These are phyloP conservation scores for Chromobotia macracanthus DNA, from an alignment of 2,797 vertebrate genomes.

Conservation along the genomic window DNA sequence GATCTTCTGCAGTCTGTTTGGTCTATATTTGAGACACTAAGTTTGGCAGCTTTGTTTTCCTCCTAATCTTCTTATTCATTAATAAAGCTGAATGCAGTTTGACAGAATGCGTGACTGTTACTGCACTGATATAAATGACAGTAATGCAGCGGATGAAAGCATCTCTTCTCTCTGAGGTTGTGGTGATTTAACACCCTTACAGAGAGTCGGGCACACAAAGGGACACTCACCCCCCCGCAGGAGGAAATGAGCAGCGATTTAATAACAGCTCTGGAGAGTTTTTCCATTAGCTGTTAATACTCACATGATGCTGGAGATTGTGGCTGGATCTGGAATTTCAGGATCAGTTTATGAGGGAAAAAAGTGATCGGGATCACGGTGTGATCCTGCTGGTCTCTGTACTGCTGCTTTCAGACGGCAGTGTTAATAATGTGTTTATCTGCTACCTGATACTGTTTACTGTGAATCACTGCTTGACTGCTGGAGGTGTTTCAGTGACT, in stretches of 20 bases:
- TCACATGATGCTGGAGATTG: slow-evolving; percentile 51
- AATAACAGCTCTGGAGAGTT: slow-evolving; percentile 54
- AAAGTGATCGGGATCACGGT: too few relatives aligned
- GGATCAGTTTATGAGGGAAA: slow-evolving; percentile 45
- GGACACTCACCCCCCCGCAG: not conserved
- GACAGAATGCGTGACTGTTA: too few relatives aligned
- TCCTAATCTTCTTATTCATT: too few relatives aligned
- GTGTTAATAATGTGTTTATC: too few relatives aligned
- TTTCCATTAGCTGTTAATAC: slow-evolving; percentile 59
- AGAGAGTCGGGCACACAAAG: slow-evolving; percentile 42
- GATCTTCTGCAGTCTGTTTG: not conserved
- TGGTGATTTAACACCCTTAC: slow-evolving; percentile 34
- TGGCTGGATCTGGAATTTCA: slow-evolving; percentile 46
- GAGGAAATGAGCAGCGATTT: slow-evolving; percentile 30
- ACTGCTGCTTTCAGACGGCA: too few relatives aligned
- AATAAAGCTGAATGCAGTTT: too few relatives aligned
- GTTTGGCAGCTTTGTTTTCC: not conserved
- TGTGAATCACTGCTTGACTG: too few relatives aligned
- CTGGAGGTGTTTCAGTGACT: too few relatives aligned
- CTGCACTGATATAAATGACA: too few relatives aligned
- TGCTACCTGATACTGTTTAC: too few relatives aligned
- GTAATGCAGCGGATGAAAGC: too few relatives aligned
- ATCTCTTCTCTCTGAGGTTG: not conserved
- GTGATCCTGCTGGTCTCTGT: too few relatives aligned
- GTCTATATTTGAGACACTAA: not conserved